Base-by-base conservation (phyloP, 2,888 invertebrate genomes). In the Ametastegia equiseti region DNA sequence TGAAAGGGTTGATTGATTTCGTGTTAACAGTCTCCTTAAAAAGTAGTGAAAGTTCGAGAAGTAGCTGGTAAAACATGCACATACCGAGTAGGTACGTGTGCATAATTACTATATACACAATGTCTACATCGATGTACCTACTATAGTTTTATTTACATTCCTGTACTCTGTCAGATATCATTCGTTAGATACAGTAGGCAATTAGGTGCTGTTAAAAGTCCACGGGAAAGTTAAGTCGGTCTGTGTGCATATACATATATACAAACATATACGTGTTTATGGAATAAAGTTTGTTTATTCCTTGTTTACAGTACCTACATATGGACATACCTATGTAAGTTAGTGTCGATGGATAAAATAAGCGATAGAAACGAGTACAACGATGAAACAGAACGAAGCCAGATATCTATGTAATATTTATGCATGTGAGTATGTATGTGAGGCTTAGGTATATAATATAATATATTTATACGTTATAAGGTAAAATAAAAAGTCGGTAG, bases 351-450 rank as follows among this genome's bases (percentile, higher is more conserved):
- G 15, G n/a, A 63, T 63, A 63, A 13, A 63, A 63, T 2, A 33
- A 13, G 27, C 1, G 42, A 45, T 11, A 13, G 23, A 45, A 69
- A n/a, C 11, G 23, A 6, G 13, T 27, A 42, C 1, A 42, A 42
- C 69, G 69, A 69, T 42, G 69, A 69, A 39, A 30, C 23, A 69
- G 69, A 69, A 27, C 69, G 9, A 11, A 69, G 42, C 15, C n/a
- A 54, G n/a, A 9, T 33, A 33, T 63, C 13, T 33, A 63, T 13
- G 13, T 19, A 39, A 23, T n/a, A n/a, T n/a, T n/a, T n/a, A n/a
- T n/a, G n/a, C n/a, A n/a, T n/a, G n/a, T n/a, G n/a, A 42, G 42
- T 42, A 42, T 42, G 42, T 42, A 42, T 42, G 9, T 9, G 42
- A 9, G 9, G 11, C 0, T 1, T 9, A 57, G 27, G 57, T 57